These are phyloP conservation scores for Colletes collaris DNA, from an alignment of 2,888 invertebrate genomes.

Conservation along the genomic window DNA sequence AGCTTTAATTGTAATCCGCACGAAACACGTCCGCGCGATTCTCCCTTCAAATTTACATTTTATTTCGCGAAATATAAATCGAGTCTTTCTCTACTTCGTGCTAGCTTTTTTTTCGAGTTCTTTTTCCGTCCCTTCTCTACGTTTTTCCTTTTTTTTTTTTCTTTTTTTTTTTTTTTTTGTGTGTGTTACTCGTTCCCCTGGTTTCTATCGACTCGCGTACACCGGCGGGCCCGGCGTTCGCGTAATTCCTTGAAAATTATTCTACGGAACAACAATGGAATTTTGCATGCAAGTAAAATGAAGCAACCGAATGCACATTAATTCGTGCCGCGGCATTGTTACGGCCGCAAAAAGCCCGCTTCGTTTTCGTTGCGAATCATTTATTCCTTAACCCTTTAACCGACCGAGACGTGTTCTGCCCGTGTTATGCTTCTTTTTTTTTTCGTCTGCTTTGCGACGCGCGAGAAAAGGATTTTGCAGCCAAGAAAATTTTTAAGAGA, in stretches of 20 bases:
- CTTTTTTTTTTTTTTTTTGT: background rate
- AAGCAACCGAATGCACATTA: constrained; percentile 56
- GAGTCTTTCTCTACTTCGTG: constrained; percentile 28
- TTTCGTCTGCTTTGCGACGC: too few species aligned
- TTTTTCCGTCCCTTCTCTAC: background rate
- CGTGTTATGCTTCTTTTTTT: too few species aligned
- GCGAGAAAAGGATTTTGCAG: too few species aligned
- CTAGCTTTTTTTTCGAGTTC: background rate
- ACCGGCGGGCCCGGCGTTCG: constrained; percentile 26
- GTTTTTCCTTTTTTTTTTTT: constrained; percentile 5
- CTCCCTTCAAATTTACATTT: constrained; percentile 46
- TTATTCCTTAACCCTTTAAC: constrained; percentile 49
- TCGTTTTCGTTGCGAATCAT: constrained; percentile 43
- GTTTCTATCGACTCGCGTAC: constrained; percentile 38
- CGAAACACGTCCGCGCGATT: constrained; percentile 20
- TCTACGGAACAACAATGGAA: constrained; percentile 55
- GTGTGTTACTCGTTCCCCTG: constrained; percentile 2
- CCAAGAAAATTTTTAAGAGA: too few species aligned
- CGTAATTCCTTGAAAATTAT: constrained; percentile 58
- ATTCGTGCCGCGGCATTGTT: constrained; percentile 44
- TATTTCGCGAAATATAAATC: constrained; percentile 43
- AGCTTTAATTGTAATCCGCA: constrained; percentile 17
- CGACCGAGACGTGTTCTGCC: background rate
- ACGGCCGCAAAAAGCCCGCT: constrained; percentile 20
- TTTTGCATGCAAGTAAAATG: constrained; percentile 58